Evolutionary conservation across 2,888 invertebrate species (phyloP).

Genomic region (Syrphus vitripennis): DNA sequence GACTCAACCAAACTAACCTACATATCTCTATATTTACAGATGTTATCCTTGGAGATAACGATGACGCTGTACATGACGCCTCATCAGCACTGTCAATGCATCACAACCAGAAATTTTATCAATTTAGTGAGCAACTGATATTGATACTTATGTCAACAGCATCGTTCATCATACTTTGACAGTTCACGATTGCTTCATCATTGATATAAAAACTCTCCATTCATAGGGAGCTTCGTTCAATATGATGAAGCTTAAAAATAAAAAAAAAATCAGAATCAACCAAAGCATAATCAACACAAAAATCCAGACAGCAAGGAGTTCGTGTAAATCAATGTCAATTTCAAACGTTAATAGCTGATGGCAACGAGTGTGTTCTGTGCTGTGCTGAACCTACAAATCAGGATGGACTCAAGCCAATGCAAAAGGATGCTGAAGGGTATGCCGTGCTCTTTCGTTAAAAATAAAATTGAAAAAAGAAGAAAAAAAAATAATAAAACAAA

Average conservation of each 20-base stretch:
- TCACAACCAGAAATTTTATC: slow-evolving; percentile 45
- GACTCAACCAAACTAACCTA: slow-evolving; percentile 16
- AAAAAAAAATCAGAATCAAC: slow-evolving; percentile 22
- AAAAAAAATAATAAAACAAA: no score
- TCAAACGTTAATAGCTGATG: slow-evolving; percentile 48
- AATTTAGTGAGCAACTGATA: slow-evolving; percentile 57
- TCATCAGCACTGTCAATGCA: slow-evolving; percentile 71
- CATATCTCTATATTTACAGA: slow-evolving; percentile 71
- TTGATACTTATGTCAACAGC: slow-evolving; percentile 67
- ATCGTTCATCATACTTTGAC: slow-evolving; percentile 65
- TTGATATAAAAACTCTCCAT: slow-evolving; percentile 52
- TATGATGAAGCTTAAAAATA: background rate
- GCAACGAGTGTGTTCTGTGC: slow-evolving; percentile 19
- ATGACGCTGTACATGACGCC: slow-evolving; percentile 73
- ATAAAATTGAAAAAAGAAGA: slow-evolving; percentile 7
- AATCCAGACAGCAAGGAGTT: slow-evolving; percentile 48
- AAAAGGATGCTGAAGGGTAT: slow-evolving; percentile 22
- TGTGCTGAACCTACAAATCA: slow-evolving; percentile 44
- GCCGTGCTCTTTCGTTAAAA: slow-evolving; percentile 2
- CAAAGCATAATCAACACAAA: slow-evolving; percentile 50
- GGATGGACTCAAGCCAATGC: slow-evolving; percentile 44
- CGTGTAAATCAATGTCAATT: slow-evolving; percentile 69
- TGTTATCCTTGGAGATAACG: slow-evolving; percentile 74
- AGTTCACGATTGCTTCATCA: slow-evolving; percentile 53
- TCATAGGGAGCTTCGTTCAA: background rate